Conservation (phyloP, 2,797 vertebrate genomes). For the Lacerta bilineata region DNA sequence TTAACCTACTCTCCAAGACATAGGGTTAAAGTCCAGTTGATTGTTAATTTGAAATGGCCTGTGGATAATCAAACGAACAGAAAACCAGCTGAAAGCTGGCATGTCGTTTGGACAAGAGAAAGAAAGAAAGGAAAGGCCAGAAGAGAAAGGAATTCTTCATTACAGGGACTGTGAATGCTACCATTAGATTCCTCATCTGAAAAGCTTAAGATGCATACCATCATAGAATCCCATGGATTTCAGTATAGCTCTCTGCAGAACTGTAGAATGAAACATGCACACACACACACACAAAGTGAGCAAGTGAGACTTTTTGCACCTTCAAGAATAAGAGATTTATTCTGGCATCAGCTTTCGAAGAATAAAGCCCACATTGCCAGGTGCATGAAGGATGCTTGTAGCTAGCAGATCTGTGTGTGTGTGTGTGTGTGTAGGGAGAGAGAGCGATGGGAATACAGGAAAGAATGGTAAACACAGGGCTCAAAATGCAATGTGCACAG, state of each 20-base stretch:
- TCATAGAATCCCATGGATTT: background rate
- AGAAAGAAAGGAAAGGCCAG: background rate
- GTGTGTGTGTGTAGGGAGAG: background rate
- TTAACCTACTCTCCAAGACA: constrained; percentile 70
- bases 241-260: background rate
- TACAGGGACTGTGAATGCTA: background rate
- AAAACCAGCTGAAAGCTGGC: constrained; percentile 18
- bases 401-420: background rate
- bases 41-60: constrained; percentile 62
- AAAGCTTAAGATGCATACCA: background rate
- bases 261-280: background rate
- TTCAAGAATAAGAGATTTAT: constrained; percentile 7
- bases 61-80: constrained; percentile 66
- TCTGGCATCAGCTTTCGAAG: background rate
- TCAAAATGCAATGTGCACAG: background rate
- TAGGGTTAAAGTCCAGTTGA: constrained; percentile 52
- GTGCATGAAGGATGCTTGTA: background rate
- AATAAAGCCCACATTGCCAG: background rate
- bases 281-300: background rate
- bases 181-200: background rate
- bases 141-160: constrained; percentile 1
- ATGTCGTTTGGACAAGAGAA: background rate
- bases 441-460: background rate
- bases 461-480: background rate
- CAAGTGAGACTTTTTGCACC: background rate